Conservation (phyloP, 2,797 vertebrate species). For the Rhinophrynus dorsalis region DNA sequence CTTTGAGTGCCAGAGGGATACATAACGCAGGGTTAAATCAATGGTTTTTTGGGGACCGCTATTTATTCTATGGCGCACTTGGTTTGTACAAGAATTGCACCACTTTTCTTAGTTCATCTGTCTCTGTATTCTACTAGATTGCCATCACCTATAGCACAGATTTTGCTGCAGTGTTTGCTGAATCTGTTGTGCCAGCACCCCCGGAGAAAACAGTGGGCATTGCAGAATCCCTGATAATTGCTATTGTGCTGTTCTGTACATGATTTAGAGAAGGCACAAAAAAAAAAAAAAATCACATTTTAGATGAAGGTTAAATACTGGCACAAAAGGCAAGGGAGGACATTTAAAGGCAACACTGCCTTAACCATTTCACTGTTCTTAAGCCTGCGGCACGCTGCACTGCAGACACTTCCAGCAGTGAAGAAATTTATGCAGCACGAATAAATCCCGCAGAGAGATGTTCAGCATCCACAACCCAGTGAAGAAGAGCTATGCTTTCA, state of each 20-base stretch:
- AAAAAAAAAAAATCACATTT: slow-evolving; percentile 8
- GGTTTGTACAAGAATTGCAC: no score
- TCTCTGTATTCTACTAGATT: neutral
- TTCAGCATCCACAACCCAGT: slow-evolving; percentile 8
- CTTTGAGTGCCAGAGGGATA: no score
- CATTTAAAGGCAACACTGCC: neutral
- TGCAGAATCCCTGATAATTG: slow-evolving; percentile 42
- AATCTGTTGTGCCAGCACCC: slow-evolving; percentile 30
- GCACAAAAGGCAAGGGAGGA: neutral
- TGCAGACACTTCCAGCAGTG: slow-evolving; percentile 41
- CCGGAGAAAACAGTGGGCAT: slow-evolving; percentile 25
- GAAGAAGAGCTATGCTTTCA: slow-evolving; percentile 43
- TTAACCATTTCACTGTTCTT: neutral
- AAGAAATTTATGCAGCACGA: neutral
- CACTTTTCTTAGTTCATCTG: no score
- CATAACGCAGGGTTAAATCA: no score
- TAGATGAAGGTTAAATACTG: slow-evolving; percentile 41
- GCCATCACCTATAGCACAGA: slow-evolving; percentile 7
- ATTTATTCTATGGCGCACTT: no score
- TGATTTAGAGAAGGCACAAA: neutral
- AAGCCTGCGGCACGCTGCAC: slow-evolving; percentile 20
- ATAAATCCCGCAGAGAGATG: slow-evolving; percentile 35
- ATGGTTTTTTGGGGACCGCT: no score
- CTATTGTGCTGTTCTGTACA: slow-evolving; percentile 28
- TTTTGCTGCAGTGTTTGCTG: slow-evolving; percentile 14